Evolutionary conservation across 2,888 invertebrate species (phyloP).

Genomic region (Camptogramma bilineatum): DNA sequence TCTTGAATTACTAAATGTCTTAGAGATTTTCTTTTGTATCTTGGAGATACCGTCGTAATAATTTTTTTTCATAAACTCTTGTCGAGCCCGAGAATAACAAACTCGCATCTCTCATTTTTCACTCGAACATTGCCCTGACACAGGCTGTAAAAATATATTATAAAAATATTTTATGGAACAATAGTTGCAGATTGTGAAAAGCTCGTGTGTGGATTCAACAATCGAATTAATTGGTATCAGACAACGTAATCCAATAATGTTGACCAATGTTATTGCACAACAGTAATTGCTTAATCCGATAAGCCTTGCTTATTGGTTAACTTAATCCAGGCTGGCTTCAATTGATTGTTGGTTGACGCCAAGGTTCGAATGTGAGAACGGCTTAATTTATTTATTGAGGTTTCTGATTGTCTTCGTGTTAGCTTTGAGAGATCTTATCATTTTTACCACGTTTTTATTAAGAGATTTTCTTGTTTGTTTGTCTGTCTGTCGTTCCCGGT

Average conservation of each 20-base stretch:
- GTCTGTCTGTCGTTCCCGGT: too few species aligned
- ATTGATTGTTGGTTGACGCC: constrained; percentile 2
- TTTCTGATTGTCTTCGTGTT: background rate
- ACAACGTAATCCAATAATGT: constrained; percentile 4
- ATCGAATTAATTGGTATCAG: background rate
- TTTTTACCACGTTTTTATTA: too few species aligned
- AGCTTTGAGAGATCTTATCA: background rate
- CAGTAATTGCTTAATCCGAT: constrained; percentile 23
- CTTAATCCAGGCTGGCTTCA: background rate
- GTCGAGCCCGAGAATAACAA: too few species aligned
- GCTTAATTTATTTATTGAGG: background rate
- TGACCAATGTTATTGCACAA: constrained; percentile 18
- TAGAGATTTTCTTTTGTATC: too few species aligned
- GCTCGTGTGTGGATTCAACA: constrained; percentile 1
- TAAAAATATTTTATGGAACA: background rate
- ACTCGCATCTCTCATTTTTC: background rate
- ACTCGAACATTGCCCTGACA: background rate
- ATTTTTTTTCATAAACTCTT: too few species aligned
- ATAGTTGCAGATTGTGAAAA: background rate
- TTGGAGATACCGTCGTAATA: too few species aligned
- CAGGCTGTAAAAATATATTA: background rate
- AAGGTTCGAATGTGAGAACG: background rate
- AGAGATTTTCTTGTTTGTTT: too few species aligned
- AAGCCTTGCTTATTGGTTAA: constrained; percentile 14
- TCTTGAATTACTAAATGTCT: too few species aligned